Conservation (phyloP, 2,888 invertebrate genomes). For the Amphipoea oculea region DNA sequence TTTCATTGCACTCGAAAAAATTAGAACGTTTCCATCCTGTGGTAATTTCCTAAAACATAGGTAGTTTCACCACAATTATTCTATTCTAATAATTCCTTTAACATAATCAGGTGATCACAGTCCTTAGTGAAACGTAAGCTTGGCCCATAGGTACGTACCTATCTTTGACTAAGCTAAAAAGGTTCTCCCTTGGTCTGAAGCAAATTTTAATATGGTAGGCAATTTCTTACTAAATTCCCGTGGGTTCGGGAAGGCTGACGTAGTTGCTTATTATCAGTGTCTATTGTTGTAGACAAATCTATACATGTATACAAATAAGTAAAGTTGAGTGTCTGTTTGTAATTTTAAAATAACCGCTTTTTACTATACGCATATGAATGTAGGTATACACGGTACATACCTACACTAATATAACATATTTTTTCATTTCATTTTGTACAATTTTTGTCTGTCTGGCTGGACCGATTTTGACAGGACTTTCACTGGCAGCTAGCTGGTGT, state of each 20-base stretch:
- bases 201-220: neutral
- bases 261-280: neutral
- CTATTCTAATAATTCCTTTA: neutral
- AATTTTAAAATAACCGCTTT: no score
- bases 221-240: slow-evolving; percentile 10
- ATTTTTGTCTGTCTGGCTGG: no score
- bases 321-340: no score
- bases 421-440: no score
- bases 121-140: slow-evolving; percentile 19
- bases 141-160: neutral
- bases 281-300: slow-evolving; percentile 4
- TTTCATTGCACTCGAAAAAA: neutral
- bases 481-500: no score
- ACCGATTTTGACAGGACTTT: no score
- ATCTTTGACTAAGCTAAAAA: slow-evolving; percentile 26
- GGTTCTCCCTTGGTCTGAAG: slow-evolving; percentile 34
- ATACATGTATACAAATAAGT: no score
- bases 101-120: no score
- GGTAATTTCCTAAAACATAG: neutral
- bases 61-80: neutral
- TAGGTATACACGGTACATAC: no score
- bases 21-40: neutral
- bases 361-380: no score
- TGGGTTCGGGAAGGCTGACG: neutral
- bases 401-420: no score